Conservation (phyloP, 2,113 vertebrate genomes). For the Muscicapa adusta region DNA sequence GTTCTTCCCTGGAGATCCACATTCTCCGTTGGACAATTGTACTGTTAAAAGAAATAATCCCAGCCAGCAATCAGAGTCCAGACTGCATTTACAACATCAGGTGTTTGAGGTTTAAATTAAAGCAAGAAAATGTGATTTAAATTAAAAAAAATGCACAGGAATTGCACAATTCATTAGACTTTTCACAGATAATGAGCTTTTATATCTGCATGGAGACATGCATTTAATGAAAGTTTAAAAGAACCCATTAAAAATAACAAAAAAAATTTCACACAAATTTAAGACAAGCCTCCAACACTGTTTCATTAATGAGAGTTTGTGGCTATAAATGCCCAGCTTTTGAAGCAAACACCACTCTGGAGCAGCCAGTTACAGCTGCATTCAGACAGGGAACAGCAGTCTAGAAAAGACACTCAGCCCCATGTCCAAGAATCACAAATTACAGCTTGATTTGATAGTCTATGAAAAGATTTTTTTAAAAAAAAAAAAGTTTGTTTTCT, state of each 20-base stretch:
- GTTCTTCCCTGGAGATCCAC: constrained; percentile 91
- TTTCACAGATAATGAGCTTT: neutral
- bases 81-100: neutral
- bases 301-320: neutral
- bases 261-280: neutral
- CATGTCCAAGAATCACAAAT: neutral
- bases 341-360: neutral
- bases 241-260: neutral
- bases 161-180: neutral
- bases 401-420: neutral
- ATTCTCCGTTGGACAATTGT: constrained; percentile 92
- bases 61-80: neutral
- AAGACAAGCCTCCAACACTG: fast-evolving
- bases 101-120: neutral
- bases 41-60: constrained; percentile 71
- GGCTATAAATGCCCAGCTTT: neutral
- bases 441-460: neutral
- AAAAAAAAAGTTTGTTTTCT: neutral
- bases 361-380: neutral
- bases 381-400: neutral
- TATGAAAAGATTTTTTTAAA: neutral
- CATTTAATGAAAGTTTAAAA: neutral
- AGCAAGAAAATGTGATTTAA: neutral
- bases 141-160: neutral
- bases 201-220: neutral